Base-by-base conservation (phyloP, 2,888 invertebrate species). In the Myopa testacea region DNA sequence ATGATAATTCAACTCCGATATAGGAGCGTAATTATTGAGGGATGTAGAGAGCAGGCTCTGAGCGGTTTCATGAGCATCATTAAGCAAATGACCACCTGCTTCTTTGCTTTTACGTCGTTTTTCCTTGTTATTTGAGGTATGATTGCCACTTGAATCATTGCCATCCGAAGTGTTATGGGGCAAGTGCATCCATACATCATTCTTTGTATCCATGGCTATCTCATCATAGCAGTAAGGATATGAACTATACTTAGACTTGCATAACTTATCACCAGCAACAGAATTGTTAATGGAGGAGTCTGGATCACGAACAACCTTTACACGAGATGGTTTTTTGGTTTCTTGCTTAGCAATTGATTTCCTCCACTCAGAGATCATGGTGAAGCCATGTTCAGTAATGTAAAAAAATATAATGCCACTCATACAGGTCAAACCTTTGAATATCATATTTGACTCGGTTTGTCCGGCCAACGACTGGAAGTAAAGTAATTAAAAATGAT, bases 201-300 rank as follows among this genome's bases (percentile, higher is more conserved):
- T 93, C 84, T 93, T 93, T 0, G 93, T 93, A 78, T 94, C 93
- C 38, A 93, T 93, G 14, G 94, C 93, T 60, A 96, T 95, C 87
- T 95, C 96, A 82, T 95, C 95, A 82, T 96, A 96, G 84, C 95
- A 95, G 86, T 95, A 95, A 0, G 95, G 95, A 87, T 95, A 95
- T 60, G 95, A 95, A n/a, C 95, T 95, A 85, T 96, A 96, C 86
- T 95, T 95, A 83, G 96, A 95, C 88, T 95, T 96, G 87, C 96
- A 96, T 34, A 95, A 92, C 82, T 94, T 95, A 79, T 88, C 90
- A 26, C 88, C 89, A 38, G 86, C 87, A 77, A 85, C 86, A 0
- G 86, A 88, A 81, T 87, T 89, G 80, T 88, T 89, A 16, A 86
- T 84, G 19, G 89, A 88, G 0, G 88, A 87, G 71, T 89, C 90